phyloP scores from a whole-genome alignment of 2,797 vertebrate genomes.

The Syngnathus acus region DNA sequence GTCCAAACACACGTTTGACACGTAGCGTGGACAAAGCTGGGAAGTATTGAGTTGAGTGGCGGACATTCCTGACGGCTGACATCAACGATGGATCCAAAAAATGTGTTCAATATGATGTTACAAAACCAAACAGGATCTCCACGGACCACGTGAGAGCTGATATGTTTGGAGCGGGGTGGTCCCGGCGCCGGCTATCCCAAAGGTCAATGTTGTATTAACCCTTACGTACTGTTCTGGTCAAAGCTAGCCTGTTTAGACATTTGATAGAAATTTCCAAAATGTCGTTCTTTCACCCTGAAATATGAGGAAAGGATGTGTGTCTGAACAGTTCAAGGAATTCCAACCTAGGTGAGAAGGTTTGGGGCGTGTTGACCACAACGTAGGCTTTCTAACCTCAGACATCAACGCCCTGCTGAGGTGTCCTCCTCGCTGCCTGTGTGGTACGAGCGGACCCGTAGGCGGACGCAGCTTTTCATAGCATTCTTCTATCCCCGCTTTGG shows the following conservation, averaged over 20 bases:
- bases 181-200: constrained; percentile 45
- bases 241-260: neutral
- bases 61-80: constrained; percentile 67
- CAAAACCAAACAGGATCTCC: constrained; percentile 51
- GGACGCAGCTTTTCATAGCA: constrained; percentile 16
- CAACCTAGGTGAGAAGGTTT: constrained; percentile 40
- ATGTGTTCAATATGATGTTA: constrained; percentile 54
- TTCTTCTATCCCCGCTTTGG: constrained; percentile 33
- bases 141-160: constrained; percentile 52
- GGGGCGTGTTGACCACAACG: constrained; percentile 36
- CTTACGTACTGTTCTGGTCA: neutral
- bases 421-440: constrained; percentile 48
- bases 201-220: constrained; percentile 18
- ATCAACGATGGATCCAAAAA: constrained; percentile 50
- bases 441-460: constrained; percentile 9
- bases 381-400: constrained; percentile 1
- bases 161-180: constrained; percentile 59
- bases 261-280: neutral
- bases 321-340: neutral
- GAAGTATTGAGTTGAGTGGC: constrained; percentile 60
- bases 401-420: constrained; percentile 25
- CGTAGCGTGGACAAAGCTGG: constrained; percentile 43
- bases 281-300: neutral
- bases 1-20: constrained; percentile 50
- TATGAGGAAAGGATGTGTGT: neutral